Conservation (phyloP, 2,797 vertebrate species). For the Euphonia xanthogaster region DNA sequence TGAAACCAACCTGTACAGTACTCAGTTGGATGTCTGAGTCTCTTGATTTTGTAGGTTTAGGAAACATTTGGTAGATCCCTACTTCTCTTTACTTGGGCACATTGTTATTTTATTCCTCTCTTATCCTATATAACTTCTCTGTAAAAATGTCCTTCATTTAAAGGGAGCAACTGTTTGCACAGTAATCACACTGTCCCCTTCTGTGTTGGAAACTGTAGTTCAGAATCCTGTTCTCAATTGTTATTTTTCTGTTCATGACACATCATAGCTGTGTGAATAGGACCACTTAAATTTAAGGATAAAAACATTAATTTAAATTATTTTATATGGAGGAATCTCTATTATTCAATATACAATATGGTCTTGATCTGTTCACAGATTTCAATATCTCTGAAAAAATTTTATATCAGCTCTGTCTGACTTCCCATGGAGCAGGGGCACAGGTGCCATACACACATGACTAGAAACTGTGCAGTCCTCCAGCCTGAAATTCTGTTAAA, state of each 20-base stretch:
- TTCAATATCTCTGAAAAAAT: neutral
- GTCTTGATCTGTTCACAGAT: neutral
- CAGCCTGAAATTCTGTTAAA: neutral
- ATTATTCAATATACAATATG: neutral
- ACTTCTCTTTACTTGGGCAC: neutral
- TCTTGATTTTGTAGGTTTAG: neutral
- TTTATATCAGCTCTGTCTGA: neutral
- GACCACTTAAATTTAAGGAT: neutral
- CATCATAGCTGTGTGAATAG: neutral
- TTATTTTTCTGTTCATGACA: neutral
- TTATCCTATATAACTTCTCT: neutral
- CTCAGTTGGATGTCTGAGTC: neutral
- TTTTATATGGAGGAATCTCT: neutral
- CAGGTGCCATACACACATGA: neutral
- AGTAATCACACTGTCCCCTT: neutral
- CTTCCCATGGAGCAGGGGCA: neutral
- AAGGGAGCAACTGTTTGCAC: conserved; percentile 7
- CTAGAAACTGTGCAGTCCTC: neutral
- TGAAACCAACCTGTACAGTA: neutral
- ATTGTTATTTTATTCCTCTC: neutral
- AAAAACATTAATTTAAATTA: neutral
- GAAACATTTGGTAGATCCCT: neutral
- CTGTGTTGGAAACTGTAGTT: neutral
- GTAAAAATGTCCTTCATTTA: neutral
- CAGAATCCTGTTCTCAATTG: neutral